These are phyloP conservation scores for Seriola rivoliana DNA, from an alignment of 2,113 vertebrate species.

Conservation along the genomic window DNA sequence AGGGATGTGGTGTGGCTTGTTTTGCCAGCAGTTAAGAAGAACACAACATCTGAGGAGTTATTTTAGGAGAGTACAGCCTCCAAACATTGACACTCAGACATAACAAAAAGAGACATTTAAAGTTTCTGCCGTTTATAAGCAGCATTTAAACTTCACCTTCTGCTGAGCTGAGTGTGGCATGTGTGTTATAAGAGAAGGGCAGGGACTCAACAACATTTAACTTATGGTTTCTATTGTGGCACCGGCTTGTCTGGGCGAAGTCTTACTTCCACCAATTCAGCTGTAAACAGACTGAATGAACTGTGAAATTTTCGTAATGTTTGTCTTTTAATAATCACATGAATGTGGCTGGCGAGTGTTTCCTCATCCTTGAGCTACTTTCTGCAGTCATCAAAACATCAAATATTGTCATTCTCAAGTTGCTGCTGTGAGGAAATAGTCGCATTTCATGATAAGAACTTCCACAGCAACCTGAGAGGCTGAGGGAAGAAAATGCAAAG, in stretches of 20 bases:
- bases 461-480: background rate
- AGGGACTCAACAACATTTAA: slow-evolving; percentile 20
- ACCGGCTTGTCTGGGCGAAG: slow-evolving; percentile 41
- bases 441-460: slow-evolving; percentile 4
- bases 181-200: slow-evolving; percentile 15
- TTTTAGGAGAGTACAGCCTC: slow-evolving; percentile 35
- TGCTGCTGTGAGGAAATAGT: background rate
- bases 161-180: slow-evolving; percentile 20
- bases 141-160: slow-evolving; percentile 22
- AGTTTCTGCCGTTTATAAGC: slow-evolving; percentile 30
- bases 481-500: background rate
- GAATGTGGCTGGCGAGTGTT: background rate
- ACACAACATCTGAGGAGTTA: slow-evolving; percentile 30
- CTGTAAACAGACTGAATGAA: slow-evolving; percentile 18
- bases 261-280: slow-evolving; percentile 49
- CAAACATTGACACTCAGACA: slow-evolving; percentile 52
- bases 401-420: slow-evolving; percentile 9
- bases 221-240: slow-evolving; percentile 13
- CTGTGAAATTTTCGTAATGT: slow-evolving; percentile 11
- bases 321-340: slow-evolving; percentile 36
- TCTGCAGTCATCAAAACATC: background rate
- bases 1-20: slow-evolving; percentile 37
- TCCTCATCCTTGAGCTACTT: background rate
- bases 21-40: slow-evolving; percentile 25
- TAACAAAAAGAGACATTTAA: slow-evolving; percentile 31